Conservation (phyloP, 2,113 vertebrate genomes). For the Synchiropus splendidus region DNA sequence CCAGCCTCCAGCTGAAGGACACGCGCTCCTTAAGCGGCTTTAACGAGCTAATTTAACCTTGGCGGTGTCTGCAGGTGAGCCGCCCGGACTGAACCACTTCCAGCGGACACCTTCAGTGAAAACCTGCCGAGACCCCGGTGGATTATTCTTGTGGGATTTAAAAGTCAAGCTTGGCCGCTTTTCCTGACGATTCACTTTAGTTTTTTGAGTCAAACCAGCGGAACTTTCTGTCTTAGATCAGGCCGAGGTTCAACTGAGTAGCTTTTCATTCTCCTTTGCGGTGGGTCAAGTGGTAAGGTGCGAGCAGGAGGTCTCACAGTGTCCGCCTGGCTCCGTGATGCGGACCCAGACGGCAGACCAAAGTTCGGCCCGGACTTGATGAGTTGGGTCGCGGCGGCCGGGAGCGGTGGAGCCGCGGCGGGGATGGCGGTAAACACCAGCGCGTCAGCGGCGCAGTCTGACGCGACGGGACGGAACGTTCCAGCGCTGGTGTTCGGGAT, state of each 20-base stretch:
- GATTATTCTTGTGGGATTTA: not conserved
- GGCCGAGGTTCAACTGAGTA: not conserved
- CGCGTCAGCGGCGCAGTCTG: conserved; percentile 13
- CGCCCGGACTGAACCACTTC: not conserved
- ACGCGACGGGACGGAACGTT: conserved; percentile 52
- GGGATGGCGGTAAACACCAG: conserved; percentile 60
- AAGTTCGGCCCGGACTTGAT: conserved; percentile 22
- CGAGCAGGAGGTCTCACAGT: conserved; percentile 3
- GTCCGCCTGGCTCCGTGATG: conserved; percentile 12
- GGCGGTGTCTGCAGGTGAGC: conserved; percentile 8
- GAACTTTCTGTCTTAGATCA: conserved; percentile 5
- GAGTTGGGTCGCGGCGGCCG: conserved; percentile 31
- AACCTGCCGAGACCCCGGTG: not conserved
- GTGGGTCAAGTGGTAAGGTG: conserved; percentile 1
- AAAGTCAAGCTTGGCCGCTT: not conserved
- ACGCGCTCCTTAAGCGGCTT: conserved; percentile 51
- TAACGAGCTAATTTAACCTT: conserved; percentile 42
- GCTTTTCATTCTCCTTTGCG: conserved; percentile 3
- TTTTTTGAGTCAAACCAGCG: not conserved
- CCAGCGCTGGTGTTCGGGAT: conserved; percentile 75
- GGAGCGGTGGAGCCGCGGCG: conserved; percentile 27
- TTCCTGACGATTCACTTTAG: not conserved
- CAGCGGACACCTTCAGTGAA: not conserved
- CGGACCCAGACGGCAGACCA: not conserved
- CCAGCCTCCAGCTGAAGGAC: conserved; percentile 37